These are phyloP conservation scores for Bombyx mandarina DNA, from an alignment of 1,140 invertebrate genomes.

Conservation along the genomic window DNA sequence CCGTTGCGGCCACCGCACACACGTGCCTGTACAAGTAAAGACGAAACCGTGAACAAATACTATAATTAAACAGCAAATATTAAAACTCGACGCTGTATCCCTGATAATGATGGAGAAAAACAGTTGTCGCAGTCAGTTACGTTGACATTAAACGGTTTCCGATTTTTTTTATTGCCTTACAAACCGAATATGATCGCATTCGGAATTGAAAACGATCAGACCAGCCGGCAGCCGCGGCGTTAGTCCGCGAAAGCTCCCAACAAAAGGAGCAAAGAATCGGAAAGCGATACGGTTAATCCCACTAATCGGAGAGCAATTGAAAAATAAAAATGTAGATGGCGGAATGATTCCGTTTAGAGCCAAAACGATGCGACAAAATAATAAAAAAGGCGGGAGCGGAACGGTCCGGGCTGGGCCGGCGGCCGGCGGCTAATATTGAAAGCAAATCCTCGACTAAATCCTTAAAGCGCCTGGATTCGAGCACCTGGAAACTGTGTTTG, in stretches of 20 bases:
- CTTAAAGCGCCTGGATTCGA: constrained; percentile 69
- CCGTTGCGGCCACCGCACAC: constrained; percentile 44
- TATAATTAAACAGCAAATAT: constrained; percentile 54
- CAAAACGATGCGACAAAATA: constrained; percentile 71
- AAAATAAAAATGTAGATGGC: constrained; percentile 73
- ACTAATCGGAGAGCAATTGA: constrained; percentile 72
- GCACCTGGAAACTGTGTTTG: constrained; percentile 68
- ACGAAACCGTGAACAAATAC: constrained; percentile 45
- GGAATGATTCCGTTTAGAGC: constrained; percentile 69
- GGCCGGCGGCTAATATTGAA: constrained; percentile 71
- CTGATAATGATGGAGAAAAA: constrained; percentile 25
- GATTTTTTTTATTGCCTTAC: constrained; percentile 4
- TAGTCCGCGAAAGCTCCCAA: constrained; percentile 59
- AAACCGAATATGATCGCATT: constrained; percentile 14
- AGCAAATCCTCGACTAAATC: constrained; percentile 72
- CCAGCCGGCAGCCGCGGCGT: constrained; percentile 21
- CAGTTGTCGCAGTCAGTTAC: not conserved
- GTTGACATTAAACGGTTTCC: constrained; percentile 18
- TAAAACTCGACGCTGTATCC: constrained; percentile 42
- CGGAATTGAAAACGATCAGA: constrained; percentile 15
- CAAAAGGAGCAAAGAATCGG: constrained; percentile 66
- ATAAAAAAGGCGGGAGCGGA: constrained; percentile 67
- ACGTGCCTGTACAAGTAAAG: constrained; percentile 38
- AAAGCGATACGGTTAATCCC: constrained; percentile 68
- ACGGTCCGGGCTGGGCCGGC: constrained; percentile 56